Conservation (phyloP, 2,888 invertebrate genomes). For the Scaeva pyrastri region DNA sequence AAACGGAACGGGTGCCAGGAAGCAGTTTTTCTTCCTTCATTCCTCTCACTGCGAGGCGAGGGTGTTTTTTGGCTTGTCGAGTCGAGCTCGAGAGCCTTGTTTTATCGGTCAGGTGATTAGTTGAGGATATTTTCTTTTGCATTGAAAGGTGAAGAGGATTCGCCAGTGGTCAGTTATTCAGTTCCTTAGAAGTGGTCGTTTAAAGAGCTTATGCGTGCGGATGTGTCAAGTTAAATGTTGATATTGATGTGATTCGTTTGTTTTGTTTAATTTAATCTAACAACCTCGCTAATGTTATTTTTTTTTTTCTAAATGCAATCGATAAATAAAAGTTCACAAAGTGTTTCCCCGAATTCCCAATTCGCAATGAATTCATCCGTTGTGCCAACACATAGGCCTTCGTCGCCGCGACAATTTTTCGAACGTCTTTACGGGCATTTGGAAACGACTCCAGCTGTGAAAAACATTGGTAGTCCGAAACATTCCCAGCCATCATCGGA, state of each 20-base stretch:
- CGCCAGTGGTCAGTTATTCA: constrained; percentile 55
- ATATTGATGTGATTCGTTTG: constrained; percentile 12
- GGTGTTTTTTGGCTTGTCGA: not conserved
- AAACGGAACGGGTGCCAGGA: constrained; percentile 75
- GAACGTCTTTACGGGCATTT: constrained; percentile 91
- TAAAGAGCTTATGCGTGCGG: constrained; percentile 50
- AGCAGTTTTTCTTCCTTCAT: constrained; percentile 65
- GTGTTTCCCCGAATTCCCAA: constrained; percentile 39
- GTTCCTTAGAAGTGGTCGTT: constrained; percentile 60
- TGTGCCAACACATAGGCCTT: constrained; percentile 85
- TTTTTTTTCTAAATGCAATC: constrained; percentile 45
- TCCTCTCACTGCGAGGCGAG: constrained; percentile 52
- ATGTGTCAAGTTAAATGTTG: not conserved
- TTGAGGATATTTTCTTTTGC: constrained; percentile 57
- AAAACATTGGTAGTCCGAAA: constrained; percentile 30
- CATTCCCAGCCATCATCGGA: constrained; percentile 10
- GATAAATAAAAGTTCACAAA: constrained; percentile 53
- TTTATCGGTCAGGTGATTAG: constrained; percentile 67
- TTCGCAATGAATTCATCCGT: constrained; percentile 45
- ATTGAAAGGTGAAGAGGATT: constrained; percentile 55
- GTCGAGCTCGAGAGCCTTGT: constrained; percentile 43
- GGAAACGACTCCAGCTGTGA: constrained; percentile 83
- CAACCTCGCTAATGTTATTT: not conserved
- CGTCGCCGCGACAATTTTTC: constrained; percentile 92
- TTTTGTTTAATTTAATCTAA: not conserved